phyloP scores from a whole-genome alignment of 2,888 invertebrate genomes.

The Ptychoptera contaminata region DNA sequence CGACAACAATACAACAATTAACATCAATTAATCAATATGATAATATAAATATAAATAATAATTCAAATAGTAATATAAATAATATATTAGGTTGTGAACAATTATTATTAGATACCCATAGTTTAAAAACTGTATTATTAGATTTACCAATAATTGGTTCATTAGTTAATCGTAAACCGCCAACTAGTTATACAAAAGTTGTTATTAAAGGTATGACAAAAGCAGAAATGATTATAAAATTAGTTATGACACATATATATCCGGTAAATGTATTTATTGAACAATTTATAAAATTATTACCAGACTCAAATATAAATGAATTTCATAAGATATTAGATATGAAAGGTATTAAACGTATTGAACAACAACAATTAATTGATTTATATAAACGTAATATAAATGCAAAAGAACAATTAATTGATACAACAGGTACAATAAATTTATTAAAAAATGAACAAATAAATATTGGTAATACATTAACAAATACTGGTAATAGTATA shows the following conservation, averaged over 20 bases:
- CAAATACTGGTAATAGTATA: not conserved
- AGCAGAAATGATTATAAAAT: slow-evolving; percentile 97
- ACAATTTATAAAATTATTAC: slow-evolving; percentile 78
- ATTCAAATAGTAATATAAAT: slow-evolving; percentile 7
- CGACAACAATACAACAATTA: slow-evolving; percentile 47
- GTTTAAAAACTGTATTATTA: slow-evolving; percentile 83
- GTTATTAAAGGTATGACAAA: slow-evolving; percentile 76
- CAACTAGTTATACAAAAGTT: slow-evolving; percentile 70
- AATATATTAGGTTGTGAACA: slow-evolving; percentile 81
- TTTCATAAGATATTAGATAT: slow-evolving; percentile 91
- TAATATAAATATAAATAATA: slow-evolving; percentile 12
- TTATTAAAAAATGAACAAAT: not conserved
- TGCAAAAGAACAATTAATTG: too few species aligned
- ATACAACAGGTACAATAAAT: not conserved
- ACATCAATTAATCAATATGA: too few species aligned
- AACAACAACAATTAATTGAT: slow-evolving; percentile 40
- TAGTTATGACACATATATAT: slow-evolving; percentile 89
- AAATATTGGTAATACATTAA: not conserved
- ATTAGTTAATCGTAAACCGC: slow-evolving; percentile 74
- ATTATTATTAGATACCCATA: slow-evolving; percentile 80
- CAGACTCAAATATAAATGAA: slow-evolving; percentile 76
- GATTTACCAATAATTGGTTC: slow-evolving; percentile 88
- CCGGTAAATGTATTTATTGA: slow-evolving; percentile 67
- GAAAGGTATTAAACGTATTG: slow-evolving; percentile 58
- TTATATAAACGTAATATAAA: slow-evolving; percentile 34